Percentiles rank a stretch among this genome's conserved stretches.
Conservation (phyloP, 1,140 invertebrate species). For the Lucilia sericata region DNA sequence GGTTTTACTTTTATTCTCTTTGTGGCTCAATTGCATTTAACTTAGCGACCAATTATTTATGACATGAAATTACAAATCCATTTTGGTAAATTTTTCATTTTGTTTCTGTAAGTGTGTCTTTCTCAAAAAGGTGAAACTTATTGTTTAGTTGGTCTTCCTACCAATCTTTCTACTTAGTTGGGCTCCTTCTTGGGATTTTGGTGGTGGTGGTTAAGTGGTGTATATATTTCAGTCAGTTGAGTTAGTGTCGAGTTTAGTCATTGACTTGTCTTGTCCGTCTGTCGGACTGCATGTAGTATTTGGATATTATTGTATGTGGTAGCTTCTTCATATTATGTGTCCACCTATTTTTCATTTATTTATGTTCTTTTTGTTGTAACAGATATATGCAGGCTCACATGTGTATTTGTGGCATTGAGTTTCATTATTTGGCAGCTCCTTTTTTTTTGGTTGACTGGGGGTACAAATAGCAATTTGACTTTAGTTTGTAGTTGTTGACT, state of each 20-base stretch:
- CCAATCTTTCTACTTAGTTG: background rate
- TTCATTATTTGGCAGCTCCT: background rate
- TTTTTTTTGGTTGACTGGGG: background rate
- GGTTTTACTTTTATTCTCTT: background rate
- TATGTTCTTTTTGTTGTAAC: background rate
- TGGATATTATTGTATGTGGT: background rate
- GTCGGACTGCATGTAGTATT: background rate
- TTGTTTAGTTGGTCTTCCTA: background rate
- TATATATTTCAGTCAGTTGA: conserved; percentile 11
- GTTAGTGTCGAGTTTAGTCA: conserved; percentile 21
- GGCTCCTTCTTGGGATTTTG: background rate
- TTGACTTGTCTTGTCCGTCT: background rate
- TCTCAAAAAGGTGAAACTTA: conserved; percentile 22
- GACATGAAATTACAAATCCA: conserved; percentile 68
- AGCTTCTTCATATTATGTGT: conserved; percentile 23
- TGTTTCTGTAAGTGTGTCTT: background rate
- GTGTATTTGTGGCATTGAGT: background rate
- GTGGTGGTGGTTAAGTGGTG: background rate
- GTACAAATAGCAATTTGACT: background rate
- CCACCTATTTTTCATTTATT: conserved; percentile 20
- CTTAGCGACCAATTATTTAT: conserved; percentile 67
- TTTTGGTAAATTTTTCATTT: conserved; percentile 67
- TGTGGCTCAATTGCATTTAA: conserved; percentile 48
- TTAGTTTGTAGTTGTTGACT: background rate
- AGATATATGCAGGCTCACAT: background rate